These are phyloP conservation scores for Capitulum mitella DNA, from an alignment of 2,888 invertebrate genomes.

Conservation along the genomic window DNA sequence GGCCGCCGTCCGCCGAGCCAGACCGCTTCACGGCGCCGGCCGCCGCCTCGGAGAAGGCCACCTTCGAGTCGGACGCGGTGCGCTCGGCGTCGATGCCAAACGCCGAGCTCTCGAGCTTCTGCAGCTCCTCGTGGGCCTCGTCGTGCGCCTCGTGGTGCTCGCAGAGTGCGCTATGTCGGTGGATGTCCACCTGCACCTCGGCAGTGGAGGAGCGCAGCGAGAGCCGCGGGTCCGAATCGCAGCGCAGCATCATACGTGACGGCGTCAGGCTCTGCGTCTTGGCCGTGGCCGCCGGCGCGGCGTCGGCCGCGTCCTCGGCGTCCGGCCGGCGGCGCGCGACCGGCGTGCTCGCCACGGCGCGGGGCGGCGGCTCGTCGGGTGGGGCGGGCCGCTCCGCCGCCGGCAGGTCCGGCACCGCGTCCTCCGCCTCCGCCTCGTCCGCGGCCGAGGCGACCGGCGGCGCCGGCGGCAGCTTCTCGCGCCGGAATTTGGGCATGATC, in stretches of 20 bases:
- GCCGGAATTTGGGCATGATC: neutral
- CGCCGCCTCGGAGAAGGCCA: conserved; percentile 42
- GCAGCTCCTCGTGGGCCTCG: conserved; percentile 39
- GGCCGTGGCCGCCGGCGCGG: neutral
- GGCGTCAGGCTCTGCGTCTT: conserved; percentile 20
- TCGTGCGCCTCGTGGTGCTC: neutral
- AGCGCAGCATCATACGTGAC: conserved; percentile 1
- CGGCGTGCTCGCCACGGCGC: neutral
- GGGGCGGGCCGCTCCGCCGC: conserved; percentile 39
- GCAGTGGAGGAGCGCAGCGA: neutral
- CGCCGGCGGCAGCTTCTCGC: neutral
- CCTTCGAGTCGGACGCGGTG: conserved; percentile 41
- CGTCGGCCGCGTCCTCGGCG: neutral
- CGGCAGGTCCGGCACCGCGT: conserved; percentile 40
- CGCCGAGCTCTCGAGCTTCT: conserved; percentile 43
- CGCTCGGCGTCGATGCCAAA: conserved; percentile 42
- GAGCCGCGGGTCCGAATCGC: conserved; percentile 12
- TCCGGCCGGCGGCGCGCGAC: neutral
- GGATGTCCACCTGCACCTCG: conserved; percentile 5
- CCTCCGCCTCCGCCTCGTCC: conserved; percentile 42
- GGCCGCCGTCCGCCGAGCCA: conserved; percentile 40
- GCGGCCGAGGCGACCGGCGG: conserved; percentile 42
- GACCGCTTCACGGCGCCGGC: conserved; percentile 43
- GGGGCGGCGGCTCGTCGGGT: conserved; percentile 39
- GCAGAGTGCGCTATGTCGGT: neutral